Percentiles rank a stretch among this genome's conserved stretches.
These are phyloP conservation scores for Phylloscopus trochiloides DNA, from an alignment of 2,113 vertebrate species.

Conservation along the genomic window DNA sequence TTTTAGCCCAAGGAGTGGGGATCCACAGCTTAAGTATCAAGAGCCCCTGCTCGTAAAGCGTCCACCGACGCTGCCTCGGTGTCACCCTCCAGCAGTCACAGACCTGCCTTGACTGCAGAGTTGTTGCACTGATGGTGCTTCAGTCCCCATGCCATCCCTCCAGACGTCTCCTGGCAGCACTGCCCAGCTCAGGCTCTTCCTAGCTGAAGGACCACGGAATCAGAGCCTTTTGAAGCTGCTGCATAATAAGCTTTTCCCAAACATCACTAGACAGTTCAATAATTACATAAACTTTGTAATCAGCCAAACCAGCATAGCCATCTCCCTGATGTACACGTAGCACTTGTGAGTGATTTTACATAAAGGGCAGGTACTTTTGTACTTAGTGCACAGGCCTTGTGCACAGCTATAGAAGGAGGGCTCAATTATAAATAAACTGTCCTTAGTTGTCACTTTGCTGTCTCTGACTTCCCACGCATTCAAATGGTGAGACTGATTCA, in stretches of 20 bases:
- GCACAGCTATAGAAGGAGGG: constrained; percentile 21
- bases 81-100: neutral
- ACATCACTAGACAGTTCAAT: neutral
- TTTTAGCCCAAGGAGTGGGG: neutral
- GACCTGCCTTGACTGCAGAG: neutral
- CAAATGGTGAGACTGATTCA: constrained; percentile 60
- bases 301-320: neutral
- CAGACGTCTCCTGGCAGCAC: neutral
- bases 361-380: constrained; percentile 1
- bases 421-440: constrained; percentile 33
- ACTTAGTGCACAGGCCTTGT: neutral
- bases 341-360: constrained; percentile 18
- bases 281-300: constrained; percentile 43
- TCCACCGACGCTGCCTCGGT: rapidly evolving
- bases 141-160: neutral
- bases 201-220: neutral
- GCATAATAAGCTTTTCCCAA: neutral
- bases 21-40: neutral
- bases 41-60: rapidly evolving
- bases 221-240: constrained; percentile 33
- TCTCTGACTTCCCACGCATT: constrained; percentile 62
- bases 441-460: constrained; percentile 50
- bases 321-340: neutral
- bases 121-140: neutral
- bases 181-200: neutral